phyloP scores from a whole-genome alignment of 2,113 vertebrate species.

The Ceyx cyanopectus region DNA sequence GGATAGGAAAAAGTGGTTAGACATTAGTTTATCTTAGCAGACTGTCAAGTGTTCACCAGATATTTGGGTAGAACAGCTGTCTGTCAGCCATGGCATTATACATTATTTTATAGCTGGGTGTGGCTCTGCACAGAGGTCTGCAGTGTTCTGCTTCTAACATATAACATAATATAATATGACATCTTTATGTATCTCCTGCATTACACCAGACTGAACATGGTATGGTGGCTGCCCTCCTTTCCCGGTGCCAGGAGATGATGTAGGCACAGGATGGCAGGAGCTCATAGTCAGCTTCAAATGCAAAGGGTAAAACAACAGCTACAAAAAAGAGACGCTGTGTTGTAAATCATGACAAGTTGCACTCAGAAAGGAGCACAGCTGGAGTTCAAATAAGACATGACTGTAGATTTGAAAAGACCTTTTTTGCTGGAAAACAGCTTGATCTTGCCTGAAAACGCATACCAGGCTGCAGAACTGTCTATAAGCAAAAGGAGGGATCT shows the following conservation, averaged over 20 bases:
- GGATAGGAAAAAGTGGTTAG: not conserved
- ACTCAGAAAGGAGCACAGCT: conserved; percentile 51
- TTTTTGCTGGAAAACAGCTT: conserved; percentile 60
- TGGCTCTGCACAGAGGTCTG: conserved; percentile 31
- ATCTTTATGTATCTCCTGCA: not conserved
- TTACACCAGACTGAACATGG: not conserved
- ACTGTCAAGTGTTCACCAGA: conserved; percentile 9
- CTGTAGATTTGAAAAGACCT: conserved; percentile 64
- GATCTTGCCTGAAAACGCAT: conserved; percentile 63
- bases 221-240: not conserved
- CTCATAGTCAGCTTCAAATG: conserved; percentile 6
- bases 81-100: not conserved
- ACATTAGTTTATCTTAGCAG: conserved; percentile 13
- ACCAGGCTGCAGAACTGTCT: conserved; percentile 49
- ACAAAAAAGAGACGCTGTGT: not conserved
- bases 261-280: not conserved
- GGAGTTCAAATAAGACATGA: conserved; percentile 57
- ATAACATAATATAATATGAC: not conserved
- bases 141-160: not conserved
- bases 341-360: conserved; percentile 18
- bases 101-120: not conserved
- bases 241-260: not conserved
- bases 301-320: not conserved
- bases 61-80: conserved; percentile 14
- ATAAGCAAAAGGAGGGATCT: conserved; percentile 38